A percentile compares a stretch with the other conserved stretches of the same genome.
Evolutionary conservation across 2,797 vertebrate genomes (phyloP).

Genomic region (Novumbra hubbsi): DNA sequence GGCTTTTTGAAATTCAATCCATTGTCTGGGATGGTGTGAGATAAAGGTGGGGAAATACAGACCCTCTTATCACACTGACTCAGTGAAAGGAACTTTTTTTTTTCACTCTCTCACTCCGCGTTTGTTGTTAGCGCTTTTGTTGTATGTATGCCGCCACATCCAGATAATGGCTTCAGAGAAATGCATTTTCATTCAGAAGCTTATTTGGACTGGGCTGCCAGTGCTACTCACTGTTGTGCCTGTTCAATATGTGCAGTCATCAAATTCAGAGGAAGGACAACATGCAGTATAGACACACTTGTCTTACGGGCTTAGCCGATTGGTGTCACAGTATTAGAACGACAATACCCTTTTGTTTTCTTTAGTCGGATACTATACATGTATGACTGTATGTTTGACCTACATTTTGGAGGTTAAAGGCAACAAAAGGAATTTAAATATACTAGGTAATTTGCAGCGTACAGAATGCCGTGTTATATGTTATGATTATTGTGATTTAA

Average conservation of each 20-base stretch:
- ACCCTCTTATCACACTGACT: conserved; percentile 77
- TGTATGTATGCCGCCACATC: conserved; percentile 68
- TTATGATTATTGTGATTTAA: too few species aligned
- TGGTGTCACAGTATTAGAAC: conserved; percentile 61
- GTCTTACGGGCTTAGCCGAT: conserved; percentile 59
- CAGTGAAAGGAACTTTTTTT: conserved; percentile 73
- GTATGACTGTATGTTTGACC: neutral
- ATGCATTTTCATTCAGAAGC: conserved; percentile 74
- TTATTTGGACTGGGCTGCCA: conserved; percentile 65
- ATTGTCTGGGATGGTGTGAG: conserved; percentile 77
- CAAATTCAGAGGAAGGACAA: conserved; percentile 63
- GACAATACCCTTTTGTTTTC: conserved; percentile 36
- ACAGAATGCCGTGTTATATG: too few species aligned
- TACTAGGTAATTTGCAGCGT: too few species aligned
- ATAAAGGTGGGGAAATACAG: conserved; percentile 78
- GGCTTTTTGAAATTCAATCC: conserved; percentile 80
- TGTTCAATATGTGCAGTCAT: conserved; percentile 64
- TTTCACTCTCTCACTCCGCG: conserved; percentile 54
- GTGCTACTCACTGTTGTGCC: conserved; percentile 64
- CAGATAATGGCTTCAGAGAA: conserved; percentile 76
- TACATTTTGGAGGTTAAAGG: neutral
- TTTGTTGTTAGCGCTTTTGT: conserved; percentile 73
- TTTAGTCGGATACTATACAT: neutral
- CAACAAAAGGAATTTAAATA: neutral
- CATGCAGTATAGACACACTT: conserved; percentile 64